These are phyloP conservation scores for Athene noctua DNA, from an alignment of 2,113 vertebrate genomes.

Conservation along the genomic window DNA sequence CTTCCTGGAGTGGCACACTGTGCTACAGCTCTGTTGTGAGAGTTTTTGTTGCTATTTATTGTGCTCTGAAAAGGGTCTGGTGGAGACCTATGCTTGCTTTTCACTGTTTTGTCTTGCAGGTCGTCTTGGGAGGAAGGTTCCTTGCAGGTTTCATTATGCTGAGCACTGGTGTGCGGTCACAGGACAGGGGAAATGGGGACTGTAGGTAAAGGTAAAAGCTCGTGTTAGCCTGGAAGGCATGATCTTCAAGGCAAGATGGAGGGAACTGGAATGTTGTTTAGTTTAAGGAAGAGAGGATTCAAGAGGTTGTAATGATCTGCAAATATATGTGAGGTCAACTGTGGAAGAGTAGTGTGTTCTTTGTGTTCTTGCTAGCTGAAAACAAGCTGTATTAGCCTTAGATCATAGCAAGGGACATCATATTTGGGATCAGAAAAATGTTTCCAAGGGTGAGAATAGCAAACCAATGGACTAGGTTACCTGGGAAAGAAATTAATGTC, in stretches of 20 bases:
- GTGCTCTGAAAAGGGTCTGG: background rate
- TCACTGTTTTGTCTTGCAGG: background rate
- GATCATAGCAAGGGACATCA: background rate
- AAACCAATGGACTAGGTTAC: background rate
- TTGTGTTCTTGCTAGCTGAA: background rate
- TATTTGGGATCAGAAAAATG: background rate
- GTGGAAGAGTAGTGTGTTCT: background rate
- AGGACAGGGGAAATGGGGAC: background rate
- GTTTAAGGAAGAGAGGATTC: background rate
- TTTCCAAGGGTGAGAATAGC: background rate
- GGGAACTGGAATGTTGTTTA: background rate
- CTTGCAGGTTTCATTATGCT: background rate
- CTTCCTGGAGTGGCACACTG: background rate
- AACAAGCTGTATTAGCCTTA: background rate
- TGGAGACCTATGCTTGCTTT: background rate
- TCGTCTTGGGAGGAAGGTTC: background rate
- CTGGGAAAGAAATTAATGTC: background rate
- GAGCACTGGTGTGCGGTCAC: background rate
- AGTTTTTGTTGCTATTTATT: background rate
- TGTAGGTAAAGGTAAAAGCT: background rate
- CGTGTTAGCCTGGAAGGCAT: background rate
- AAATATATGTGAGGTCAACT: background rate
- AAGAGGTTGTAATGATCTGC: background rate
- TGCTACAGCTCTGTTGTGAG: background rate
- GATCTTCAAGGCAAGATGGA: background rate